Evolutionary conservation across 2,888 invertebrate genomes (phyloP).

Genomic region (Eulithis prunata): DNA sequence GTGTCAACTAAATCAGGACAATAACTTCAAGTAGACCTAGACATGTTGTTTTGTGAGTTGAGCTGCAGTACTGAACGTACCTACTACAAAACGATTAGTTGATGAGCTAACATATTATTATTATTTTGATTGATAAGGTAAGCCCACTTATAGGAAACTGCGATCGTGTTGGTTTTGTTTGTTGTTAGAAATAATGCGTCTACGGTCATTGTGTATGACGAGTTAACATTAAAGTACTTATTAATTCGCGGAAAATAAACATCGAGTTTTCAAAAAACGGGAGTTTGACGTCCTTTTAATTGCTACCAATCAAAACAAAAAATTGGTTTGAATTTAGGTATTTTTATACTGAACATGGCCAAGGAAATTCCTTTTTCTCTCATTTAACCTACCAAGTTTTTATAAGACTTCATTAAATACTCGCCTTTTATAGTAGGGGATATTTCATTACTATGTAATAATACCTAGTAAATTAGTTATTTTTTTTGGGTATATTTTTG

Average conservation of each 20-base stretch:
- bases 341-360: neutral
- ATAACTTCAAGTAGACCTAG: neutral
- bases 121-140: conserved; percentile 13
- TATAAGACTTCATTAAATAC: too few species aligned
- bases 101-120: conserved; percentile 17
- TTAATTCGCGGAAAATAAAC: neutral
- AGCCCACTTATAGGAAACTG: neutral
- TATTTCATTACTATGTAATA: too few species aligned
- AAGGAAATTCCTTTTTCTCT: too few species aligned
- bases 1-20: conserved; percentile 9
- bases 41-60: neutral
- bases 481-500: too few species aligned
- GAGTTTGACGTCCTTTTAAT: neutral
- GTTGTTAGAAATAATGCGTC: neutral
- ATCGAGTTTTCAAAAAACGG: neutral
- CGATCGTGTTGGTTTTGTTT: neutral
- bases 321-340: neutral
- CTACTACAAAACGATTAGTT: conserved; percentile 15
- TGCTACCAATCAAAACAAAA: neutral
- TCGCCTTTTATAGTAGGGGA: too few species aligned
- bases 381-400: too few species aligned
- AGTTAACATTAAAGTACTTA: neutral
- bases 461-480: too few species aligned
- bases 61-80: neutral
- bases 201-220: neutral